Conservation (phyloP, 2,888 invertebrate species). For the Melinopterus prodromus region DNA sequence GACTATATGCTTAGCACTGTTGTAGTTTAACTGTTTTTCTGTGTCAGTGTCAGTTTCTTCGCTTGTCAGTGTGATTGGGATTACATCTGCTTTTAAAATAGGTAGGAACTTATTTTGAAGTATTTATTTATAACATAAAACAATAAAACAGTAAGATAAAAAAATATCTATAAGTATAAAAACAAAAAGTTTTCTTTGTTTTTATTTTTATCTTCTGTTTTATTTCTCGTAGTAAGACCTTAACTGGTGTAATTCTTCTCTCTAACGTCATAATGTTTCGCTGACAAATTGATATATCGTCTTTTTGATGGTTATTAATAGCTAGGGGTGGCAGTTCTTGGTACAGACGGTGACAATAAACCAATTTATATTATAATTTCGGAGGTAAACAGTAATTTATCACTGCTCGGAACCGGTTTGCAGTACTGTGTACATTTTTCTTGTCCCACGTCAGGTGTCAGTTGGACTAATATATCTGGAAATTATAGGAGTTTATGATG, state of each 20-base stretch:
- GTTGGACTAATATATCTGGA: too few relatives aligned
- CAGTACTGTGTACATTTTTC: too few relatives aligned
- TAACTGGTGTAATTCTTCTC: not conserved
- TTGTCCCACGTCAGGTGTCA: too few relatives aligned
- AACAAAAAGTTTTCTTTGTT: too few relatives aligned
- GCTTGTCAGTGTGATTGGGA: not conserved
- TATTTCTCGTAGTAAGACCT: not conserved
- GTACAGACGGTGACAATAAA: not conserved
- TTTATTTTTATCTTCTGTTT: too few relatives aligned
- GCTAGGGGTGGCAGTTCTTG: not conserved
- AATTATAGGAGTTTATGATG: too few relatives aligned
- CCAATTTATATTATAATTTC: not conserved
- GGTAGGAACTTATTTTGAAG: not conserved
- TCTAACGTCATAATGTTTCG: not conserved
- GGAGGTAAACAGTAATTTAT: not conserved
- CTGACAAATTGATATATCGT: not conserved
- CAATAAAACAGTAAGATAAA: too few relatives aligned
- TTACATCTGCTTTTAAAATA: not conserved
- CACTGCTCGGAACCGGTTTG: not conserved
- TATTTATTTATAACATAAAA: too few relatives aligned
- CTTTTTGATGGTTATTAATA: not conserved
- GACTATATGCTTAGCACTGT: not conserved
- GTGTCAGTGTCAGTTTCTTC: not conserved
- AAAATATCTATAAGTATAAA: too few relatives aligned
- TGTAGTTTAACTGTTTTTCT: not conserved